phyloP scores from a whole-genome alignment of 2,888 invertebrate genomes.

The Tanypteryx hageni region DNA sequence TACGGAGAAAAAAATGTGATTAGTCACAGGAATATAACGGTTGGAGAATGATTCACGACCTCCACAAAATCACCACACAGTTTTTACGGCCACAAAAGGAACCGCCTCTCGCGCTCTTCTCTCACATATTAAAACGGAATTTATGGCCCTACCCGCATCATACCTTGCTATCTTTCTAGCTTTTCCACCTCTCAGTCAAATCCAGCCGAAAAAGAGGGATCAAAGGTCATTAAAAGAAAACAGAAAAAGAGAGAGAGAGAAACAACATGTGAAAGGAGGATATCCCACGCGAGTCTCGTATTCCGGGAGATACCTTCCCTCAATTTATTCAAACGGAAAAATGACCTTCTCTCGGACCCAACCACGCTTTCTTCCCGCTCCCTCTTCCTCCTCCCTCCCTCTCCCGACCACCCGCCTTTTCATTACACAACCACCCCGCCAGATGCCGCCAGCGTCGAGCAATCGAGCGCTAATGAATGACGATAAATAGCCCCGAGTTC shows the following conservation, averaged over 20 bases:
- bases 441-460: background rate
- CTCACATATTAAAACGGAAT: conserved; percentile 4
- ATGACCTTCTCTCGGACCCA: background rate
- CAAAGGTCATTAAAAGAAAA: background rate
- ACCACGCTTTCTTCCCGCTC: background rate
- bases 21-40: background rate
- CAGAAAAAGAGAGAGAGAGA: background rate
- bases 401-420: background rate
- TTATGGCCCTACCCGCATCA: background rate
- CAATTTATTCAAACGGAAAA: background rate
- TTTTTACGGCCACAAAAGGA: background rate
- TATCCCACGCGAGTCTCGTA: background rate
- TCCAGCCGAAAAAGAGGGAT: background rate
- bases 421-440: background rate
- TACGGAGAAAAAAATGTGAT: background rate
- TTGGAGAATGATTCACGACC: background rate
- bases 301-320: background rate
- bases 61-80: background rate
- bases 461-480: background rate
- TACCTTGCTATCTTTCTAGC: background rate
- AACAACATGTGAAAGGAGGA: background rate
- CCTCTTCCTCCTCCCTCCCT: background rate
- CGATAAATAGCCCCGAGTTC: background rate
- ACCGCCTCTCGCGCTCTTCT: background rate
- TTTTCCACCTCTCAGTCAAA: background rate